These are phyloP conservation scores for Archivesica marissinica DNA, from an alignment of 1,140 invertebrate genomes.

Conservation along the genomic window DNA sequence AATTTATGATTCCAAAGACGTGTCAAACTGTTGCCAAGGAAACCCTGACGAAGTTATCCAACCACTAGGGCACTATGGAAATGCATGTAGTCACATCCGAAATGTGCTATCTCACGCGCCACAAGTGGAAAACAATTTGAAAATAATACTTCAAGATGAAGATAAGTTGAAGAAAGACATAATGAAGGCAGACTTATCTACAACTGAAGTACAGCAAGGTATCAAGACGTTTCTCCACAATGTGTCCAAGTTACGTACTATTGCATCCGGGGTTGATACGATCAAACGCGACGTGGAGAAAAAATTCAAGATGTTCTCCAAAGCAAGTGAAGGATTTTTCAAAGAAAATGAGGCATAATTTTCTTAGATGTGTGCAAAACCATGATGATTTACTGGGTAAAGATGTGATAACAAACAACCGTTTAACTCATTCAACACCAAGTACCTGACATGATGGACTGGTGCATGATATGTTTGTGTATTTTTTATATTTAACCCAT, in stretches of 20 bases:
- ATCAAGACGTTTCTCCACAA: constrained; percentile 37
- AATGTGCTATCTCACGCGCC: constrained; percentile 51
- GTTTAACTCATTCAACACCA: too few relatives aligned
- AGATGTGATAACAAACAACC: too few relatives aligned
- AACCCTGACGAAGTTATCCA: constrained; percentile 17
- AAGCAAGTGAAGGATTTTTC: constrained; percentile 55
- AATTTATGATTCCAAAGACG: constrained; percentile 30
- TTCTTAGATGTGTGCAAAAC: too few relatives aligned
- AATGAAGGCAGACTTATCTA: constrained; percentile 38
- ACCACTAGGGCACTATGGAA: constrained; percentile 34
- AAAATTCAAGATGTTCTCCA: constrained; percentile 51
- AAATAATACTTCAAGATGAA: constrained; percentile 44
- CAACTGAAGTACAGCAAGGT: constrained; percentile 5
- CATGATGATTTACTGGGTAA: too few relatives aligned
- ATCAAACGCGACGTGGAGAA: constrained; percentile 47
- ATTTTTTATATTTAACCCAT: too few relatives aligned
- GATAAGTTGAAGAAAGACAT: constrained; percentile 49
- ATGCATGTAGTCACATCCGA: constrained; percentile 39
- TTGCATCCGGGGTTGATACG: constrained; percentile 38
- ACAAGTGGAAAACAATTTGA: constrained; percentile 33
- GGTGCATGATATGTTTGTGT: too few relatives aligned
- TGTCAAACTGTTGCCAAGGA: not conserved
- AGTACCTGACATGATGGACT: too few relatives aligned
- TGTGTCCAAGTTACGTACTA: constrained; percentile 40
- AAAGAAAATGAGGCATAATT: not conserved